Base-by-base conservation (phyloP, 2,888 invertebrate species). In the Tyria jacobaeae region DNA sequence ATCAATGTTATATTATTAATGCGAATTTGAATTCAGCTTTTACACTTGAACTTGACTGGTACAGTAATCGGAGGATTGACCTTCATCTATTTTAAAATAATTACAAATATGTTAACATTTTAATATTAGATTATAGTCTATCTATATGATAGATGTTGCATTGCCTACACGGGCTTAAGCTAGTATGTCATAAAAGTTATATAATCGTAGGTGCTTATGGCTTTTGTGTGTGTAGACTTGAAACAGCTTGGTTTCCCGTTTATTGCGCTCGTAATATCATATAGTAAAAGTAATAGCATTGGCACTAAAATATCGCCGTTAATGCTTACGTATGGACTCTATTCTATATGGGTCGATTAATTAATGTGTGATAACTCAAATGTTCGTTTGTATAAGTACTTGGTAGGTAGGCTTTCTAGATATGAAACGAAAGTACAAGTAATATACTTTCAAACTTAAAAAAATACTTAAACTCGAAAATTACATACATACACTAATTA, bases 111-210 rank as follows among this genome's bases (percentile, higher is more conserved):
- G n/a, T n/a, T n/a, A n/a, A n/a, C n/a, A n/a, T n/a, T n/a, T n/a
- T n/a, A n/a, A n/a, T n/a, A n/a, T n/a, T n/a, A n/a, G n/a, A n/a
- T n/a, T n/a, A n/a, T n/a, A n/a, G n/a, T n/a, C n/a, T n/a, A n/a
- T n/a, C n/a, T n/a, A n/a, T n/a, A n/a, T n/a, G n/a, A n/a, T n/a
- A n/a, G n/a, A n/a, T n/a, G n/a, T n/a, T n/a, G n/a, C n/a, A n/a
- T n/a, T n/a, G n/a, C n/a, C n/a, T n/a, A n/a, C n/a, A n/a, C n/a
- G n/a, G n/a, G n/a, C n/a, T n/a, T n/a, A n/a, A n/a, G n/a, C n/a
- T n/a, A n/a, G n/a, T n/a, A n/a, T n/a, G n/a, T 25, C 27, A 57
- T 73, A 73, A 69, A 63, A 60, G 65, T 65, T n/a, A n/a, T n/a
- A n/a, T n/a, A n/a, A 76, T 54, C 34, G 58, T 61, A 57, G 35